Conservation (phyloP, 2,113 vertebrate genomes). For the Macquaria ambigua region DNA sequence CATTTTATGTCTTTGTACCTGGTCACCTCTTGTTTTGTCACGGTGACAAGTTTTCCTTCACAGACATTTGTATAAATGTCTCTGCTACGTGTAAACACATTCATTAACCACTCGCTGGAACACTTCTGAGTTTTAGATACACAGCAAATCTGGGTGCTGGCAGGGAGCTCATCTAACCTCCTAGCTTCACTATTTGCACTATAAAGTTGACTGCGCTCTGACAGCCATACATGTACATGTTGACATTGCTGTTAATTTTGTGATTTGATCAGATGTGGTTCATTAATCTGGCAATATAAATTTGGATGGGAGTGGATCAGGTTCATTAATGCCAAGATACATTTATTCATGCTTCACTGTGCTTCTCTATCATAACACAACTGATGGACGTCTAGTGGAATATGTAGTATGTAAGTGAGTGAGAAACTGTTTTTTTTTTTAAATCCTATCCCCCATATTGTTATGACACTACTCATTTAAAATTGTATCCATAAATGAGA, state of each 20-base stretch:
- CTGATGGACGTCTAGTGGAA: not conserved
- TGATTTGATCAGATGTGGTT: slow-evolving; percentile 7
- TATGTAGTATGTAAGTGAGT: not conserved
- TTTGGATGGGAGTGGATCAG: not conserved
- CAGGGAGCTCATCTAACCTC: slow-evolving; percentile 4
- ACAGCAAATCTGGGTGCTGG: slow-evolving; percentile 11
- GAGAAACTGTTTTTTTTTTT: not conserved
- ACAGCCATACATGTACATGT: not conserved
- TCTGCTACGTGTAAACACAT: slow-evolving; percentile 1
- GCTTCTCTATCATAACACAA: not conserved
- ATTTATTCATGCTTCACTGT: not conserved
- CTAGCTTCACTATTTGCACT: not conserved
- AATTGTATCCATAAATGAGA: slow-evolving; percentile 8
- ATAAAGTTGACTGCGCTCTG: not conserved
- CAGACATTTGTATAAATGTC: slow-evolving; percentile 8
- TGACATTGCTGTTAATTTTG: not conserved
- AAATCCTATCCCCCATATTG: not conserved
- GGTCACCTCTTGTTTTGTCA: not conserved
- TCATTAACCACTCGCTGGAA: slow-evolving; percentile 5
- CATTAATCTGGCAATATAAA: not conserved
- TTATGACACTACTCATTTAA: slow-evolving; percentile 3
- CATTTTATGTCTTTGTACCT: not conserved
- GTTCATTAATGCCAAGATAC: not conserved
- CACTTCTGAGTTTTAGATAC: not conserved
- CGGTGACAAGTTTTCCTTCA: not conserved